Percentiles rank a stretch among this genome's conserved stretches.
Conservation (phyloP, 2,888 invertebrate genomes). For the Napeogenes inachia region DNA sequence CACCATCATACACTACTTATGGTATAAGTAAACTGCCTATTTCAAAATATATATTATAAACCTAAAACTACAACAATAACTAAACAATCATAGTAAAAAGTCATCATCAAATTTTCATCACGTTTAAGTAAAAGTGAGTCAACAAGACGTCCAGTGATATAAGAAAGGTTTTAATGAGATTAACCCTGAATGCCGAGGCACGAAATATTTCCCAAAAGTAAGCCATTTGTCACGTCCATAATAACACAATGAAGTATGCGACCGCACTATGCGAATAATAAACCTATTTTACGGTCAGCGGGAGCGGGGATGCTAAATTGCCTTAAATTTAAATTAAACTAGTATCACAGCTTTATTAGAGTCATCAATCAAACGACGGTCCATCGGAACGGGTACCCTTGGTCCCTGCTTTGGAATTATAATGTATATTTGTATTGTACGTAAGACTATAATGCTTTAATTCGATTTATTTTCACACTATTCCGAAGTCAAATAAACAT, state of each 20-base stretch:
- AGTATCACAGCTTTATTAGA: conserved; percentile 76
- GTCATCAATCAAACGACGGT: conserved; percentile 74
- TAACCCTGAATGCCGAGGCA: neutral
- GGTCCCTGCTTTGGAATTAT: conserved; percentile 44
- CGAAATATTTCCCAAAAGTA: conserved; percentile 20
- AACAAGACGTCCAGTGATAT: neutral
- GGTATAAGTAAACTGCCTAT: too few species aligned
- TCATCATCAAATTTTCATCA: too few species aligned
- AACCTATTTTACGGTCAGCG: conserved; percentile 70
- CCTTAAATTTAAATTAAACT: conserved; percentile 77
- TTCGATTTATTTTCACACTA: conserved; percentile 47
- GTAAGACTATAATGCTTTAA: conserved; percentile 44
- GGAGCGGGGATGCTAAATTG: conserved; percentile 67
- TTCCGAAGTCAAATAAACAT: conserved; percentile 72
- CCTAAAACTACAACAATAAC: too few species aligned
- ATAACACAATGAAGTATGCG: conserved; percentile 53
- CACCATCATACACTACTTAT: too few species aligned
- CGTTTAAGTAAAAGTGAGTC: too few species aligned
- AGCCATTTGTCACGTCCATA: conserved; percentile 34
- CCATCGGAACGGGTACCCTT: conserved; percentile 50
- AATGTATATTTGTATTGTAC: conserved; percentile 43
- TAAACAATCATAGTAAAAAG: too few species aligned
- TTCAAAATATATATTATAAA: too few species aligned
- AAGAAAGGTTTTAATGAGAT: conserved; percentile 4
- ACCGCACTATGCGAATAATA: conserved; percentile 54